These are phyloP conservation scores for Machaerirhynchus nigripectus DNA, from an alignment of 2,113 vertebrate species.

Conservation along the genomic window DNA sequence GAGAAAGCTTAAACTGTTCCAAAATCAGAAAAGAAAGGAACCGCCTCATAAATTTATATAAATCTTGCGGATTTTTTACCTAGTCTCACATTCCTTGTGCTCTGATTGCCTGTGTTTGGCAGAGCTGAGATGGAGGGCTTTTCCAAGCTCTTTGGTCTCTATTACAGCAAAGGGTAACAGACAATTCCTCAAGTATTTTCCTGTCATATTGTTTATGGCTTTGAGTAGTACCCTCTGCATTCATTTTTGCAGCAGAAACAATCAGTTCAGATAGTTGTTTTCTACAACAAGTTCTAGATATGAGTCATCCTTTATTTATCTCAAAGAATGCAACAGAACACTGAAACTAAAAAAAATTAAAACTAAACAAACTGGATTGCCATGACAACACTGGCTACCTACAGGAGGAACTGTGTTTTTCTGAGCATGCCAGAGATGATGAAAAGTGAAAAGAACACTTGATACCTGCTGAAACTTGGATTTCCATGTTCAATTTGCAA, in stretches of 20 bases:
- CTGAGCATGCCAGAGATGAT: background rate
- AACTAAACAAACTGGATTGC: conserved; percentile 25
- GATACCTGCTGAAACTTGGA: background rate
- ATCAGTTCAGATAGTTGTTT: background rate
- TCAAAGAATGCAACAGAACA: background rate
- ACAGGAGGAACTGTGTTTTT: background rate
- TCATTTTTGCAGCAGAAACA: background rate
- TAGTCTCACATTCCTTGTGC: background rate
- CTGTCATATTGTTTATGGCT: background rate
- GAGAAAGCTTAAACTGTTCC: background rate
- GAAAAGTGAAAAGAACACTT: background rate
- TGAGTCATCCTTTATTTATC: conserved; percentile 2
- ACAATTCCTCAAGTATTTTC: background rate
- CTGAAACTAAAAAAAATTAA: background rate
- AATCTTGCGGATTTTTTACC: background rate
- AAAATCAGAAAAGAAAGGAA: background rate
- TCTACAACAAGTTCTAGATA: background rate
- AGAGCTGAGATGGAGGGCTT: background rate
- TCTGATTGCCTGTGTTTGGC: background rate
- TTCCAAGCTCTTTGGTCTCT: background rate
- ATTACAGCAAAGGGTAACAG: background rate
- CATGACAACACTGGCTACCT: conserved; percentile 24
- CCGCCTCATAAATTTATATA: background rate
- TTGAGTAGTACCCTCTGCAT: background rate
- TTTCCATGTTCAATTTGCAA: background rate